Percentiles rank a stretch among this genome's conserved stretches.
Evolutionary conservation across 2,113 vertebrate genomes (phyloP).

Genomic region (Gadus chalcogrammus): DNA sequence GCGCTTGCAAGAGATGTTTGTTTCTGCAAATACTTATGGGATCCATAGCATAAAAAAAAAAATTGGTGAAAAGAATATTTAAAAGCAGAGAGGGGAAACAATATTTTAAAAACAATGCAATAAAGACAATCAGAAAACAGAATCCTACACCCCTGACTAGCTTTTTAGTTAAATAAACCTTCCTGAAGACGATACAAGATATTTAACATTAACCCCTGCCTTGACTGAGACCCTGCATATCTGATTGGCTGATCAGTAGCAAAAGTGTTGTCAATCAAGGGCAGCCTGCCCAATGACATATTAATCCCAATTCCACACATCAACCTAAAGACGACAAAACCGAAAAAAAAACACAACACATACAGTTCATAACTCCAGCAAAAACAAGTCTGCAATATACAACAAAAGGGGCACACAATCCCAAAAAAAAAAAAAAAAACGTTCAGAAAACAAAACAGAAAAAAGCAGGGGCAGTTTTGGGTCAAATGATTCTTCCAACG

Average conservation of each 20-base stretch:
- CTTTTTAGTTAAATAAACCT: conserved; percentile 46
- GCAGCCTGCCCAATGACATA: conserved; percentile 12
- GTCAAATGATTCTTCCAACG: conserved; percentile 10
- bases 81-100: conserved; percentile 11
- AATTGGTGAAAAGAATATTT: background rate
- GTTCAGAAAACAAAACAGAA: background rate
- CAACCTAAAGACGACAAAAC: conserved; percentile 24
- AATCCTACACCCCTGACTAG: conserved; percentile 38
- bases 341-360: conserved; percentile 47
- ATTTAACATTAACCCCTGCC: conserved; percentile 33
- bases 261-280: conserved; percentile 25
- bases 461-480: background rate
- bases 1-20: conserved; percentile 64
- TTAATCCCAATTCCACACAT: conserved; percentile 13
- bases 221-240: conserved; percentile 42
- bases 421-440: background rate
- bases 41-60: conserved; percentile 34
- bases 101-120: conserved; percentile 20
- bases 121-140: conserved; percentile 25
- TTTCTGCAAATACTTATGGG: conserved; percentile 43
- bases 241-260: conserved; percentile 70
- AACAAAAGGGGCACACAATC: conserved; percentile 16
- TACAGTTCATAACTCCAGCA: conserved; percentile 57
- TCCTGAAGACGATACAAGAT: conserved; percentile 41
- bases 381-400: conserved; percentile 35